These are phyloP conservation scores for Centrocercus urophasianus DNA, from an alignment of 2,113 vertebrate species.

Conservation along the genomic window DNA sequence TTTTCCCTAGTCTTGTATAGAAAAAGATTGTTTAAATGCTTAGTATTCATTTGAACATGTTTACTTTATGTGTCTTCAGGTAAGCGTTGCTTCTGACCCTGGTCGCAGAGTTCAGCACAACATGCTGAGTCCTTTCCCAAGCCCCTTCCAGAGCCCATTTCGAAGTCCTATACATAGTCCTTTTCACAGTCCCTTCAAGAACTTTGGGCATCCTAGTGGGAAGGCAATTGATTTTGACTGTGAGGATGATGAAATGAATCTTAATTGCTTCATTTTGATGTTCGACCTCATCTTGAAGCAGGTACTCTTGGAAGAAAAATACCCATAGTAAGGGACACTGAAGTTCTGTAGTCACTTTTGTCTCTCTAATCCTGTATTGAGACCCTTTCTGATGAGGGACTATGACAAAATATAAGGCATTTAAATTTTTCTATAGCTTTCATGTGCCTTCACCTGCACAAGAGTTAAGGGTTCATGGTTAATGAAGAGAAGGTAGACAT, in stretches of 20 bases:
- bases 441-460: background rate
- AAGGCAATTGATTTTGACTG: conserved; percentile 93
- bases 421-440: background rate
- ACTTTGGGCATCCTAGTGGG: conserved; percentile 89
- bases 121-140: conserved; percentile 94
- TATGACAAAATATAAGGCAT: background rate
- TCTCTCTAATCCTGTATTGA: background rate
- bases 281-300: conserved; percentile 98
- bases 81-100: conserved; percentile 95
- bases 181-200: conserved; percentile 90
- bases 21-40: background rate
- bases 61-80: conserved; percentile 76
- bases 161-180: conserved; percentile 92
- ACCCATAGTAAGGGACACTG: background rate
- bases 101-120: conserved; percentile 91
- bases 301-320: conserved; percentile 77
- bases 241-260: conserved; percentile 98
- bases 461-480: background rate
- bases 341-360: background rate
- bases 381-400: background rate
- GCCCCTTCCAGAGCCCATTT: conserved; percentile 96
- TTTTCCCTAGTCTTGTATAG: background rate
- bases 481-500: background rate
- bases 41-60: background rate
- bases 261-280: conserved; percentile 99